Evolutionary conservation across 1,140 invertebrate genomes (phyloP).

Genomic region (Drosophila murphyi): DNA sequence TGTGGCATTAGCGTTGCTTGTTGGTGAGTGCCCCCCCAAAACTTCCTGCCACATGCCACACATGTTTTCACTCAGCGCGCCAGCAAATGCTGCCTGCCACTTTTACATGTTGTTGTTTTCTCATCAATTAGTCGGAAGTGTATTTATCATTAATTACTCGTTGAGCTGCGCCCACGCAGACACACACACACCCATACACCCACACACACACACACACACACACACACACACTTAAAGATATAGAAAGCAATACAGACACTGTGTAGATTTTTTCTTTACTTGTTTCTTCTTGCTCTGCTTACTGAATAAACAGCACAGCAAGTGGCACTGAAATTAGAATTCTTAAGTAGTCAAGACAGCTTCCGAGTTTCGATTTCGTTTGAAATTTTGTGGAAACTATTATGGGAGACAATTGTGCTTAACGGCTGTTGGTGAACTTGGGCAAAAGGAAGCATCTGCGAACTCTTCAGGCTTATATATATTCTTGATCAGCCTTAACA

Average conservation of each 20-base stretch:
- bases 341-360: background rate
- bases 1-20: constrained; percentile 45
- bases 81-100: constrained; percentile 27
- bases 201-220: background rate
- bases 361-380: too few relatives aligned
- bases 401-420: too few relatives aligned
- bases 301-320: constrained; percentile 8
- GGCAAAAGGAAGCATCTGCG: too few relatives aligned
- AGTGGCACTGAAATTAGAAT: constrained; percentile 6
- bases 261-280: constrained; percentile 4
- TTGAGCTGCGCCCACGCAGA: background rate
- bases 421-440: too few relatives aligned
- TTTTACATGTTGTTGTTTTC: constrained; percentile 42
- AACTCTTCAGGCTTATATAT: too few relatives aligned
- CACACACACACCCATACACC: too few relatives aligned
- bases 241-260: background rate
- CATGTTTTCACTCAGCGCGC: constrained; percentile 24
- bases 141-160: constrained; percentile 69
- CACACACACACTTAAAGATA: background rate
- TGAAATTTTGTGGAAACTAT: too few relatives aligned
- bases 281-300: constrained; percentile 16
- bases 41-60: constrained; percentile 58
- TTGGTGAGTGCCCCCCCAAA: background rate
- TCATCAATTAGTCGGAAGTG: constrained; percentile 47
- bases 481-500: too few relatives aligned